Evolutionary conservation across 2,888 invertebrate genomes (phyloP).

Genomic region (Drepanosiphum platanoidis): DNA sequence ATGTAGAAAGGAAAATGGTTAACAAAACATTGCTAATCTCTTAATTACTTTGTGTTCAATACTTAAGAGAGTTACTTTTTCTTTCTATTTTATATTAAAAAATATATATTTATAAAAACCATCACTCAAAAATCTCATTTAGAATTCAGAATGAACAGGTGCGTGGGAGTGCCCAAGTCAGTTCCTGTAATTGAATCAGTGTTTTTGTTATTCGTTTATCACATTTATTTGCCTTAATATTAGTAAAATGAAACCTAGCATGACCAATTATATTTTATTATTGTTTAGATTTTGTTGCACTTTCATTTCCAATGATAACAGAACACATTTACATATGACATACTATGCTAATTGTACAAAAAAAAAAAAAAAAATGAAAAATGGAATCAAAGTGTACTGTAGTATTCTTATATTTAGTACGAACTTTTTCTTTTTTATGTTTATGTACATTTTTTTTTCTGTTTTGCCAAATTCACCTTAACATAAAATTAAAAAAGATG

Average conservation of each 20-base stretch:
- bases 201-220: conserved; percentile 33
- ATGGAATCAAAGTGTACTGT: conserved; percentile 60
- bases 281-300: conserved; percentile 27
- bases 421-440: conserved; percentile 4
- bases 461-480: conserved; percentile 31
- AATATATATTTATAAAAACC: conserved; percentile 46
- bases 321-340: conserved; percentile 21
- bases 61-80: conserved; percentile 14
- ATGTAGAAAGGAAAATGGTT: conserved; percentile 26
- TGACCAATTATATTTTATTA: conserved; percentile 38
- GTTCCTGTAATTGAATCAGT: conserved; percentile 56
- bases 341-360: conserved; percentile 32
- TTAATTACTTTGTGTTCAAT: conserved; percentile 33
- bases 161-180: not conserved
- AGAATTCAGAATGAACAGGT: conserved; percentile 32
- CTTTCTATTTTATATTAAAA: conserved; percentile 40
- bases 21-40: not conserved
- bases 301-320: conserved; percentile 26
- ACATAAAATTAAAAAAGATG: conserved; percentile 12
- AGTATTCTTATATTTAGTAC: conserved; percentile 16
- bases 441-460: conserved; percentile 21
- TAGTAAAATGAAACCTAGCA: conserved; percentile 19
- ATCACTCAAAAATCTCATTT: conserved; percentile 55
- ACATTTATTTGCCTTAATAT: conserved; percentile 41
- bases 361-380: too few species aligned